Percentiles rank a stretch among this genome's conserved stretches.
Conservation (phyloP, 2,888 invertebrate genomes). For the Pseudoips prasinana region DNA sequence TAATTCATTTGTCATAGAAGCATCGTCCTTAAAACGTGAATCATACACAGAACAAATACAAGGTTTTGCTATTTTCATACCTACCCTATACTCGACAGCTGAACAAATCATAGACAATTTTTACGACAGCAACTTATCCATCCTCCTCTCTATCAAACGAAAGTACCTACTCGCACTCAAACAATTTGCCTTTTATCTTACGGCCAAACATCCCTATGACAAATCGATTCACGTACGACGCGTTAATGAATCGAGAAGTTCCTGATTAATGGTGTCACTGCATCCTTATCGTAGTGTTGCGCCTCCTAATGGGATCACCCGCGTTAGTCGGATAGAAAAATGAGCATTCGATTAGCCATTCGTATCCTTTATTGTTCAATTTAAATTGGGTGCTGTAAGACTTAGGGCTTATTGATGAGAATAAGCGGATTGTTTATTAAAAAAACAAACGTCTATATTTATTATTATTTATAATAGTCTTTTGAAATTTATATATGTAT, state of each 20-base stretch:
- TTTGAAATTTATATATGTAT: no score
- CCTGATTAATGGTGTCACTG: slow-evolving; percentile 74
- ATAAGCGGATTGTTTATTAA: no score
- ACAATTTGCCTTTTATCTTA: no score
- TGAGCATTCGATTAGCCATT: slow-evolving; percentile 27
- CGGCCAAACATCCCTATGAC: slow-evolving; percentile 51
- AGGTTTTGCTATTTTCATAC: no score
- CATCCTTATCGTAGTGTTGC: slow-evolving; percentile 66
- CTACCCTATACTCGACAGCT: no score
- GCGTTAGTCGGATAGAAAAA: slow-evolving; percentile 40
- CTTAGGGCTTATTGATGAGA: slow-evolving; percentile 26
- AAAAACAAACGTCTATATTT: no score
- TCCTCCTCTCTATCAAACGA: slow-evolving; percentile 22
- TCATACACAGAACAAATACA: no score
- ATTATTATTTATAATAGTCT: no score
- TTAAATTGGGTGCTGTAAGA: slow-evolving; percentile 31
- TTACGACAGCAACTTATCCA: no score
- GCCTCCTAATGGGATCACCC: slow-evolving; percentile 71
- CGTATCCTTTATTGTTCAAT: slow-evolving; percentile 28
- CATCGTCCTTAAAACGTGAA: no score
- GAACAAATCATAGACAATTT: no score
- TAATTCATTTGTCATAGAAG: no score
- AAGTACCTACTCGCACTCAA: slow-evolving; percentile 2
- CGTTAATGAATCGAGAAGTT: slow-evolving; percentile 70
- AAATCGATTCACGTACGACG: slow-evolving; percentile 60